Evolutionary conservation across 2,888 invertebrate species (phyloP).

Genomic region (Apotomis betuletana): DNA sequence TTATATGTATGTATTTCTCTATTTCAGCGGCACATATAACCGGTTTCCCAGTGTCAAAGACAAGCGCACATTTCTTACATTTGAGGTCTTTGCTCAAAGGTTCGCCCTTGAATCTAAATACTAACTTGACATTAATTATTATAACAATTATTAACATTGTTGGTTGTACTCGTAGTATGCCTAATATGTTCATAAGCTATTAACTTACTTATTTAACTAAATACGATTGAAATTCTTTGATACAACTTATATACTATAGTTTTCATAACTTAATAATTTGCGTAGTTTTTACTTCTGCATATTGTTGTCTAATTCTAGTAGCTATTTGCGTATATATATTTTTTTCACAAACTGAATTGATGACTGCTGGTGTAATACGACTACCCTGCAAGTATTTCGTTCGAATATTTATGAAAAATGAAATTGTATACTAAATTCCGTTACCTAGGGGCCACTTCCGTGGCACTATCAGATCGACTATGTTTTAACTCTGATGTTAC

Average conservation of each 20-base stretch:
- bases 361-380: too few species aligned
- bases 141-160: neutral
- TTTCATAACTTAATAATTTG: neutral
- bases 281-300: neutral
- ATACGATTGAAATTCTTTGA: too few species aligned
- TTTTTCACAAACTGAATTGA: too few species aligned
- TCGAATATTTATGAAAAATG: too few species aligned
- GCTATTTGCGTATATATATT: too few species aligned
- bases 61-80: slow-evolving; percentile 73
- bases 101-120: slow-evolving; percentile 53
- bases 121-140: neutral
- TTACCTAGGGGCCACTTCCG: too few species aligned
- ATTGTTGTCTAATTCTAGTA: neutral
- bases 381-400: too few species aligned
- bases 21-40: slow-evolving; percentile 65
- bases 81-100: slow-evolving; percentile 79
- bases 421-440: too few species aligned
- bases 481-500: too few species aligned
- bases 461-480: too few species aligned
- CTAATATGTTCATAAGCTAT: neutral
- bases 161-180: neutral
- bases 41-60: slow-evolving; percentile 76
- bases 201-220: neutral
- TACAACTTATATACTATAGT: too few species aligned
- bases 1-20: slow-evolving; percentile 47